Evolutionary conservation across 2,888 invertebrate genomes (phyloP), one percentile per base, ranked within the genome.

Genomic region (Smittia aterrima): DNA sequence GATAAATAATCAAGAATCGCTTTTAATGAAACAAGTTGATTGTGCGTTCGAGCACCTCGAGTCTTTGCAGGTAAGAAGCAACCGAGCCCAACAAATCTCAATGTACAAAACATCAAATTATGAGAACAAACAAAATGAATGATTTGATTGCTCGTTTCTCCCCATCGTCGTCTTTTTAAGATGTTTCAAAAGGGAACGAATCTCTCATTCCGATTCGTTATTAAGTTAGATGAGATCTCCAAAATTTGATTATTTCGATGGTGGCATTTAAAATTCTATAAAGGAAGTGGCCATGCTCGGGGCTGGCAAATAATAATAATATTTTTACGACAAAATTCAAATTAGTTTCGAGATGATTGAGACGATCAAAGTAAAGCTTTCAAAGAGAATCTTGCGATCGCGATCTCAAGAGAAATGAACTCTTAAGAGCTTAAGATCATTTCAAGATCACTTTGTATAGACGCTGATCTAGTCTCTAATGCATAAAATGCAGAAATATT

Each of bases 191-290:
- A n/a, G 11, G 2, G n/a, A 47, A 47, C 53, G 18, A 11, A 47
- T 2, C n/a, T n/a, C 47, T 47, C 16, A 16, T 24, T 22, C 25
- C 32, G 20, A 18, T 13, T 66, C 7, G 67, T 67, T 40, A 67
- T 67, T 67, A 67, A 67, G 18, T 67, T 67, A 47, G 67, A 67
- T 67, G 67, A 67, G 47, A 24, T 47, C 32, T 67, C 22, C 11
- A 41, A 16, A 38, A 47, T 47, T 47, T 47, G 47, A 47, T 47
- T 47, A 47, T 47, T 47, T 9, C 47, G 16, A 47, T 47, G 47
- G 32, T 32, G 11, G 16, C n/a, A 6, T 47, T 47, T 47, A 47
- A 47, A 47, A 47, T 6, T n/a, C 47, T 3, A 47, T 47, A 47
- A 47, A 47, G 47, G 47, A 47, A 47, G 47, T 47, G 2, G 16